Percentiles rank a stretch among this genome's conserved stretches.
Conservation (phyloP, 2,888 invertebrate species). For the Epinotia brunnichana region DNA sequence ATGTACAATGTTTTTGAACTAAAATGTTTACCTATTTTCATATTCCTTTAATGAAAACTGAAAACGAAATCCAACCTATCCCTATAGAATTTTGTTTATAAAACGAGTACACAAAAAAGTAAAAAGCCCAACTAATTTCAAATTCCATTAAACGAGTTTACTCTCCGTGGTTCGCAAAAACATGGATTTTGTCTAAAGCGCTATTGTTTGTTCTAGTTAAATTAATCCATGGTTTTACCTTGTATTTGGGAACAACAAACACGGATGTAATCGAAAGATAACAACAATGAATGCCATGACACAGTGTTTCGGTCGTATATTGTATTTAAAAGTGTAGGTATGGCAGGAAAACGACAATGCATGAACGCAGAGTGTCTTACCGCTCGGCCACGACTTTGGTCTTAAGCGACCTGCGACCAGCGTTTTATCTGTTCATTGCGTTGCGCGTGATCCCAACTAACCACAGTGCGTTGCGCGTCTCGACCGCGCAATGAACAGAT, state of each 20-base stretch:
- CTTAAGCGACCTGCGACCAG: too few species aligned
- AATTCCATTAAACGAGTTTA: slow-evolving; percentile 13
- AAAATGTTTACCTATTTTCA: neutral
- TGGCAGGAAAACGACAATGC: too few species aligned
- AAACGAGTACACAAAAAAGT: neutral
- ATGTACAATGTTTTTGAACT: too few species aligned
- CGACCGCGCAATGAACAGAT: too few species aligned
- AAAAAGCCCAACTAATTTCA: slow-evolving; percentile 1
- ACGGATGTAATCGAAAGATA: slow-evolving; percentile 24
- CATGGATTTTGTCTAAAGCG: slow-evolving; percentile 8
- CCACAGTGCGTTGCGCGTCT: too few species aligned
- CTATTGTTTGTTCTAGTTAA: slow-evolving; percentile 20
- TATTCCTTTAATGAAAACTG: neutral
- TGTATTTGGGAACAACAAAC: slow-evolving; percentile 17
- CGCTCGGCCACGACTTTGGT: too few species aligned
- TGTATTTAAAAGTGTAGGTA: neutral
- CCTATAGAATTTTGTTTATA: too few species aligned
- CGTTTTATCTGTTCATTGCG: too few species aligned
- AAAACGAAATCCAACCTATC: neutral
- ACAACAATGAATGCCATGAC: slow-evolving; percentile 11
- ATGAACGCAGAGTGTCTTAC: too few species aligned
- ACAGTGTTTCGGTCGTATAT: neutral
- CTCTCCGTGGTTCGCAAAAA: neutral
- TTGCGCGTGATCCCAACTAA: too few species aligned
- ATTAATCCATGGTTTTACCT: slow-evolving; percentile 27